Evolutionary conservation across 2,113 vertebrate genomes (phyloP).

Genomic region (Emydura subglobosa): DNA sequence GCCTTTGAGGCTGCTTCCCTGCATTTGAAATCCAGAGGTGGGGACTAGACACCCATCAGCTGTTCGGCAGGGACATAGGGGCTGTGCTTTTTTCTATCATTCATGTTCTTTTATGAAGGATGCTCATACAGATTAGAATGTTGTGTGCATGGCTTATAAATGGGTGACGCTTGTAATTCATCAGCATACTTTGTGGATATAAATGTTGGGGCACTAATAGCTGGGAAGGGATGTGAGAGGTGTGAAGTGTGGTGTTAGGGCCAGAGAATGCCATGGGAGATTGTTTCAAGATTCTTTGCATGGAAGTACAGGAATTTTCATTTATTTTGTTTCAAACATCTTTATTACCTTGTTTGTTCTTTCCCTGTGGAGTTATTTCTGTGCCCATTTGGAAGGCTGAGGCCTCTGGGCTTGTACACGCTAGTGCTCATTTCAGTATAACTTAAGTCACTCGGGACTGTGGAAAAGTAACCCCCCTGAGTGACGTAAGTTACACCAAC

Average conservation of each 20-base stretch:
- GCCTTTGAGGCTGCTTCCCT: no score
- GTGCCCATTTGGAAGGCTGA: not conserved
- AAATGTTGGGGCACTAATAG: not conserved
- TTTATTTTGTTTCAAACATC: not conserved
- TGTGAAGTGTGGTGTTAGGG: accelerated
- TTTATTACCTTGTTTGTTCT: not conserved
- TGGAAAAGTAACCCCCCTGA: not conserved
- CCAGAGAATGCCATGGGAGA: not conserved
- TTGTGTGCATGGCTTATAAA: not conserved
- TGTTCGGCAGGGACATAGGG: no score
- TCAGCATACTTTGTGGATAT: not conserved
- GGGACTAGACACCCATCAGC: no score
- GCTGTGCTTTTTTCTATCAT: not conserved
- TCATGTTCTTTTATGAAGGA: not conserved
- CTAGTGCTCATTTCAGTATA: not conserved
- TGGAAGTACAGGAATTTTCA: accelerated
- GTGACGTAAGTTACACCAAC: not conserved
- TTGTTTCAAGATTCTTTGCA: not conserved
- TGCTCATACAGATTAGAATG: not conserved
- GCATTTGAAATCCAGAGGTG: no score
- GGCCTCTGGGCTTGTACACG: not conserved
- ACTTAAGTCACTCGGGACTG: not conserved
- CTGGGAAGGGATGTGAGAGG: not conserved
- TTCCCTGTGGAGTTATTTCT: not conserved
- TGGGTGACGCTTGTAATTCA: not conserved